A percentile compares a stretch with the other conserved stretches of the same genome.
Conservation (phyloP, 2,113 vertebrate species). For the Megaptera novaeangliae region DNA sequence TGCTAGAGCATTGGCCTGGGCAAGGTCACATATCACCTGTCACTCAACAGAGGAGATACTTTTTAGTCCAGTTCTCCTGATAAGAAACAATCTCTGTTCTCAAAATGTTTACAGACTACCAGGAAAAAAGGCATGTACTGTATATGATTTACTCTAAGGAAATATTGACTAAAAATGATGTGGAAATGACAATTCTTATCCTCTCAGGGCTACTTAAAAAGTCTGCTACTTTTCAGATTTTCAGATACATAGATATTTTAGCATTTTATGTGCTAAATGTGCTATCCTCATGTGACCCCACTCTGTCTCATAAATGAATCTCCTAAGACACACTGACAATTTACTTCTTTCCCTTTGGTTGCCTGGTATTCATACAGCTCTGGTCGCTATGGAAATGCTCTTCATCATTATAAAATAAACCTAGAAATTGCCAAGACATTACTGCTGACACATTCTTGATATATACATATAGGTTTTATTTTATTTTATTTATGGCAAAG, state of each 20-base stretch:
- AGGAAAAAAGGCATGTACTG: neutral
- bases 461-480: neutral
- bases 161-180: neutral
- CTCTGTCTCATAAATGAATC: neutral
- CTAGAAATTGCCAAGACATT: neutral
- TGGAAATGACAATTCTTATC: neutral
- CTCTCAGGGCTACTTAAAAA: neutral
- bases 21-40: neutral
- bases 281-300: neutral
- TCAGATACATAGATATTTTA: neutral
- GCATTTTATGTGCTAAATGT: neutral
- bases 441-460: conserved; percentile 8
- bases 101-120: neutral
- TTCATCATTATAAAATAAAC: neutral
- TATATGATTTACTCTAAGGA: neutral
- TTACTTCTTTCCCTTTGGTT: neutral
- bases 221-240: neutral
- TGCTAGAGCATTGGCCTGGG: neutral
- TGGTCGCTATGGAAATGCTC: neutral
- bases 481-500: neutral
- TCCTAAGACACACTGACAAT: neutral
- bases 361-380: neutral
- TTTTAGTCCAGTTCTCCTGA: neutral
- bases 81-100: neutral
- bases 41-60: neutral